Percentiles rank a stretch among this genome's conserved stretches.
Conservation (phyloP, 2,888 invertebrate genomes). For the Ormia ochracea region DNA sequence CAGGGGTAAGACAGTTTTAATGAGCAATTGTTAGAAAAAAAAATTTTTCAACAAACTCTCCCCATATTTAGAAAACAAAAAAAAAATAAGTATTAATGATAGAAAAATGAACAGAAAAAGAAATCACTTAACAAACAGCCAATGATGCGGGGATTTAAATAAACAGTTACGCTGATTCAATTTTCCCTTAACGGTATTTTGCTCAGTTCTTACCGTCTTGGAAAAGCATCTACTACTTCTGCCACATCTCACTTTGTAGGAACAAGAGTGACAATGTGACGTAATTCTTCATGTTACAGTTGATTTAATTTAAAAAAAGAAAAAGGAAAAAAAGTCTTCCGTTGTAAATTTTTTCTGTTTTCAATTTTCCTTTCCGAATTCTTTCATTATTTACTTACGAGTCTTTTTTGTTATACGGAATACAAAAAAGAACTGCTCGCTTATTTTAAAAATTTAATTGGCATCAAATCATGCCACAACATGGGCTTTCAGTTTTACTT, state of each 20-base stretch:
- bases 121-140: constrained; percentile 62
- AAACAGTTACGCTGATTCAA: constrained; percentile 76
- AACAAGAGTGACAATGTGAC: constrained; percentile 67
- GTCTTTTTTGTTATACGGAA: constrained; percentile 22
- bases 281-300: constrained; percentile 50
- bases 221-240: neutral
- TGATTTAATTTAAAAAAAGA: constrained; percentile 41
- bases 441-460: constrained; percentile 55
- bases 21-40: constrained; percentile 69
- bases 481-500: constrained; percentile 21
- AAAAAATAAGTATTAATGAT: neutral
- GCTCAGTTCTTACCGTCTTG: neutral
- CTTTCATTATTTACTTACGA: neutral
- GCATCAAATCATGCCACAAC: constrained; percentile 55
- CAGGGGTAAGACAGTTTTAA: constrained; percentile 70
- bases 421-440: neutral
- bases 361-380: neutral
- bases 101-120: neutral
- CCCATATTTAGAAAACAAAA: neutral
- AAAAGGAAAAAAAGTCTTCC: neutral
- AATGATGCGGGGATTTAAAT: constrained; percentile 73
- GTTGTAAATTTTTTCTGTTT: no score
- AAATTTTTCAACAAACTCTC: constrained; percentile 11
- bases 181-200: constrained; percentile 64
- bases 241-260: constrained; percentile 19